phyloP scores from a whole-genome alignment of 2,113 vertebrate species.

The Pluvianellus socialis region DNA sequence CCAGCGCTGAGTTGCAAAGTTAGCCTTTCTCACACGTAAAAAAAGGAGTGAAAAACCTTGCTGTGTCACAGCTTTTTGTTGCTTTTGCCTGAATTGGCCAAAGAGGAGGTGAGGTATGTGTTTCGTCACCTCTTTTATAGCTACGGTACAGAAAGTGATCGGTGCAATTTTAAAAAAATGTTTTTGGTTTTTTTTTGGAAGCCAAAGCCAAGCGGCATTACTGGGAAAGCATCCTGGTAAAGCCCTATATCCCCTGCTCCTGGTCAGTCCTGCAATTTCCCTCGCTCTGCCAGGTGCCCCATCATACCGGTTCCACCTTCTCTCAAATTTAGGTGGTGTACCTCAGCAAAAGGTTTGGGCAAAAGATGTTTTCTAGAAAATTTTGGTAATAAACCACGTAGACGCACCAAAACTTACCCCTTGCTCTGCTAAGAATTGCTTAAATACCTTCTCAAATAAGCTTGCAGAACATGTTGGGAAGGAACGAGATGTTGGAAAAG shows the following conservation, averaged over 20 bases:
- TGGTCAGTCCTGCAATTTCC: not conserved
- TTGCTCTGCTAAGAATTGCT: not conserved
- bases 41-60: not conserved
- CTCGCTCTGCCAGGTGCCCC: not conserved
- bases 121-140: not conserved
- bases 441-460: not conserved
- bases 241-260: not conserved
- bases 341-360: not conserved
- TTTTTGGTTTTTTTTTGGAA: not conserved
- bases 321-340: not conserved
- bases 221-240: not conserved
- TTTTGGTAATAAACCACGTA: not conserved
- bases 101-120: not conserved
- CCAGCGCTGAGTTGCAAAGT: not conserved
- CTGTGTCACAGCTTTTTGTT: not conserved
- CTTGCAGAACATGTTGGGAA: not conserved
- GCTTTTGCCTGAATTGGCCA: slow-evolving; percentile 16
- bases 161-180: not conserved
- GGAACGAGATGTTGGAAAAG: not conserved
- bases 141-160: not conserved
- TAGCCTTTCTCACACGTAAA: not conserved
- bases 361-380: not conserved
- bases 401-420: not conserved
- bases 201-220: not conserved
- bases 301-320: not conserved